Evolutionary conservation across 2,113 vertebrate species (phyloP).

Genomic region (Tonatia bakeri): DNA sequence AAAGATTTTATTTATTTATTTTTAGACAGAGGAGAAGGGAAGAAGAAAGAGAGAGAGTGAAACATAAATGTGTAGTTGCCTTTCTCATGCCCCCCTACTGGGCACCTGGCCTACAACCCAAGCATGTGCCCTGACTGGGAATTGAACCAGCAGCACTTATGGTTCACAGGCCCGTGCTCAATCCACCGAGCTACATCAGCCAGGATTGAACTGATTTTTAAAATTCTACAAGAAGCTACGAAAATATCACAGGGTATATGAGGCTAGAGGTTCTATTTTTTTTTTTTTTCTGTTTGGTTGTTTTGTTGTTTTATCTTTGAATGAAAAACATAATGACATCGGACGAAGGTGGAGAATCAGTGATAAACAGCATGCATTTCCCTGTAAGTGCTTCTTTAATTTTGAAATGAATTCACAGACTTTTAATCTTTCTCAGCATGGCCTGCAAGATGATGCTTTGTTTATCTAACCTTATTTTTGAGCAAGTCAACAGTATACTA

Average conservation of each 20-base stretch:
- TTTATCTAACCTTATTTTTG: conserved; percentile 30
- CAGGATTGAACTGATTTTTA: background rate
- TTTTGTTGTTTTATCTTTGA: background rate
- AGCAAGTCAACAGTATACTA: background rate
- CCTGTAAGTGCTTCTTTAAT: background rate
- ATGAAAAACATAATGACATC: background rate
- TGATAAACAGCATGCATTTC: background rate
- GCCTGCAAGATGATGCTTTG: background rate
- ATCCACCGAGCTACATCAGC: too few relatives aligned
- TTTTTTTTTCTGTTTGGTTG: background rate
- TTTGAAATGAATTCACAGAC: background rate
- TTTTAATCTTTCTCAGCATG: background rate
- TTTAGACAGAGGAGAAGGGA: too few relatives aligned
- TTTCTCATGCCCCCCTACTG: too few relatives aligned
- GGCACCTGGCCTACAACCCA: too few relatives aligned
- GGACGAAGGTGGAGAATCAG: background rate
- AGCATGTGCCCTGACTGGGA: too few relatives aligned
- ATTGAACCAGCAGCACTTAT: too few relatives aligned
- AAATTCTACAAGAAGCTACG: background rate
- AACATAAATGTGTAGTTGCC: too few relatives aligned
- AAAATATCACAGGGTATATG: background rate
- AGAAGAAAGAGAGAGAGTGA: too few relatives aligned
- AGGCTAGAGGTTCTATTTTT: background rate
- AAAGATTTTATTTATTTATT: too few relatives aligned
- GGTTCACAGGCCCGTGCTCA: too few relatives aligned